Percentiles rank a stretch among this genome's conserved stretches.
Evolutionary conservation across 35 echinoderm and acorn worm genomes (phyloP).

Genomic region (Nesometra sesokonis): DNA sequence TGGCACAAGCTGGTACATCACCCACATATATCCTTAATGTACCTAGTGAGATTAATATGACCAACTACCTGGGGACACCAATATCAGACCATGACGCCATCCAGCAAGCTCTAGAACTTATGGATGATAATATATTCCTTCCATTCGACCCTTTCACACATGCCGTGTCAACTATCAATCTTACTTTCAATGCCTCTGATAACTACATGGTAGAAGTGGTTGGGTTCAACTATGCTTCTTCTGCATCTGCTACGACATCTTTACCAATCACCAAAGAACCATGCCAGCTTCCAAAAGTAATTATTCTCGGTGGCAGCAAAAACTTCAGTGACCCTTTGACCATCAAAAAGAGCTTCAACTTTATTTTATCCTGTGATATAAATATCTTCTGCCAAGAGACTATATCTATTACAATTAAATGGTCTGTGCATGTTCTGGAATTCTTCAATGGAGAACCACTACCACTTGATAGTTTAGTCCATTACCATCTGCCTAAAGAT

Average conservation of each 20-base stretch:
- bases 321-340: constrained; percentile 26
- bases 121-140: constrained; percentile 35
- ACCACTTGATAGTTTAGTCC: constrained; percentile 21
- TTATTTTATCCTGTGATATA: constrained; percentile 28
- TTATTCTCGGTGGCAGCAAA: constrained; percentile 52
- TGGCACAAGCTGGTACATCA: constrained; percentile 34
- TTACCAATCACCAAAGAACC: constrained; percentile 40
- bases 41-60: not conserved
- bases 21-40: constrained; percentile 19
- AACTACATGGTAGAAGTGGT: constrained; percentile 6
- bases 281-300: constrained; percentile 32
- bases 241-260: not conserved
- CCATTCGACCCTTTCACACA: constrained; percentile 51
- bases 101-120: constrained; percentile 11
- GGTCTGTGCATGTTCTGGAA: constrained; percentile 22
- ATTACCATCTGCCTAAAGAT: constrained; percentile 6
- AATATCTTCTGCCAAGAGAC: constrained; percentile 19
- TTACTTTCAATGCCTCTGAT: constrained; percentile 24
- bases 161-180: constrained; percentile 12
- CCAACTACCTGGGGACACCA: not conserved
- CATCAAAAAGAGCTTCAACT: constrained; percentile 25
- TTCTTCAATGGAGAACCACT: constrained; percentile 27
- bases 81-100: not conserved
- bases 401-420: constrained; percentile 2
- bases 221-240: constrained; percentile 54